Conservation (phyloP, 2,113 vertebrate species). For the Todiramphus chloris region DNA sequence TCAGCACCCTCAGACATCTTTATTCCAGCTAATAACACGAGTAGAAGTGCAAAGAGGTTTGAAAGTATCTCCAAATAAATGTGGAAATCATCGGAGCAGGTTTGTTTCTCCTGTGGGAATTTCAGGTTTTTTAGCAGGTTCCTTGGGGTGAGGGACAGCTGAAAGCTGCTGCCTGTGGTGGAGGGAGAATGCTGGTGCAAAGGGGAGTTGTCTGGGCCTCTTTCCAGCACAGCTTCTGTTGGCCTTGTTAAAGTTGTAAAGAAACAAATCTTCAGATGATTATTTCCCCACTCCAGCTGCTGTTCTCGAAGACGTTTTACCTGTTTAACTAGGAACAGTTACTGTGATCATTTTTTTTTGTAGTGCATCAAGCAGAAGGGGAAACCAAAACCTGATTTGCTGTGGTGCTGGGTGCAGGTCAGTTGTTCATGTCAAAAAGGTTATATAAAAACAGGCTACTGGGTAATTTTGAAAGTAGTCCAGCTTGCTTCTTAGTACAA, state of each 20-base stretch:
- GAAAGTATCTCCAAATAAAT: background rate
- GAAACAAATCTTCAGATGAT: background rate
- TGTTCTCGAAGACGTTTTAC: background rate
- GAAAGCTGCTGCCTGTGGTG: background rate
- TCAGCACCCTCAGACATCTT: background rate
- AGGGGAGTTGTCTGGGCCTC: background rate
- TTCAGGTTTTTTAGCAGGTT: background rate
- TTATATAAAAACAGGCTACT: background rate
- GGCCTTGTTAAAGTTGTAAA: background rate
- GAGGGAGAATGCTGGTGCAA: background rate
- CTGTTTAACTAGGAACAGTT: background rate
- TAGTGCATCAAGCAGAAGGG: background rate
- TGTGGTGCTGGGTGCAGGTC: background rate
- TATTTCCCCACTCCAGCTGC: background rate
- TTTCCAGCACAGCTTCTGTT: background rate
- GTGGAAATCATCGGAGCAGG: background rate
- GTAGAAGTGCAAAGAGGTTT: background rate
- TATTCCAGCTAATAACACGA: background rate
- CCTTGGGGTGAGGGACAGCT: background rate
- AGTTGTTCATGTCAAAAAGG: background rate
- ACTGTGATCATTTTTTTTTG: background rate
- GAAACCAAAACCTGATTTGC: background rate
- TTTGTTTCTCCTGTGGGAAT: background rate
- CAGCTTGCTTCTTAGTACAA: background rate
- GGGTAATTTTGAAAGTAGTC: background rate